Evolutionary conservation across 2,888 invertebrate species (phyloP).

Genomic region (Drosophila antonietae): DNA sequence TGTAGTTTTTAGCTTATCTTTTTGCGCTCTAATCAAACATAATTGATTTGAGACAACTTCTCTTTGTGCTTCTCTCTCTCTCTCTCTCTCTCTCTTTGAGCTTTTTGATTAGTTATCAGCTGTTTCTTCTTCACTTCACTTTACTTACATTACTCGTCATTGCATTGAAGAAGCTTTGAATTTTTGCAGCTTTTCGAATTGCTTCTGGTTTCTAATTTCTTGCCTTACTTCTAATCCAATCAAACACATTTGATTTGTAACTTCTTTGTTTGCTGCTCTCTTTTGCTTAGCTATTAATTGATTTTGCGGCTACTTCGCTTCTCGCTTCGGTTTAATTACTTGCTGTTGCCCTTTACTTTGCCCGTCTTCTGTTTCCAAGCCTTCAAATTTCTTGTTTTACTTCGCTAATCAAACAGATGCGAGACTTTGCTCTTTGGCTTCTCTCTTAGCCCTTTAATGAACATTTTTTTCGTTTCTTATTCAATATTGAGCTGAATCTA

Average conservation of each 20-base stretch:
- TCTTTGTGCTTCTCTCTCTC: no score
- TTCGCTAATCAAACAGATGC: conserved; percentile 3
- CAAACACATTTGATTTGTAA: not conserved
- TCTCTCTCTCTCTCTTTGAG: no score
- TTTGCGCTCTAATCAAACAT: no score
- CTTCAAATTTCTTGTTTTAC: not conserved
- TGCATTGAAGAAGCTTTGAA: not conserved
- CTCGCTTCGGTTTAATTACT: not conserved
- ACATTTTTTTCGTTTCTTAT: not conserved
- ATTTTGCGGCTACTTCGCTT: not conserved
- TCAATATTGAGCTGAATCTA: not conserved
- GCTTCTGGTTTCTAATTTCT: not conserved
- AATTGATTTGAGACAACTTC: no score
- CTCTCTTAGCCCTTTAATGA: not conserved
- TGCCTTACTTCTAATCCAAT: not conserved
- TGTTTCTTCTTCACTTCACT: no score
- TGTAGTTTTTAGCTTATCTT: no score
- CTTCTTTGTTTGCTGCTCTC: not conserved
- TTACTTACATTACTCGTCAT: not conserved
- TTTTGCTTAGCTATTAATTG: not conserved
- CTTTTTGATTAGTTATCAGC: no score
- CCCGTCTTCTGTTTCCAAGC: not conserved
- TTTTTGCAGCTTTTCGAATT: not conserved
- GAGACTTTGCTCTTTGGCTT: not conserved
- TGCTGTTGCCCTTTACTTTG: not conserved